Base-by-base conservation (phyloP, 2,797 vertebrate genomes). In the Ambastaia sidthimunki region DNA sequence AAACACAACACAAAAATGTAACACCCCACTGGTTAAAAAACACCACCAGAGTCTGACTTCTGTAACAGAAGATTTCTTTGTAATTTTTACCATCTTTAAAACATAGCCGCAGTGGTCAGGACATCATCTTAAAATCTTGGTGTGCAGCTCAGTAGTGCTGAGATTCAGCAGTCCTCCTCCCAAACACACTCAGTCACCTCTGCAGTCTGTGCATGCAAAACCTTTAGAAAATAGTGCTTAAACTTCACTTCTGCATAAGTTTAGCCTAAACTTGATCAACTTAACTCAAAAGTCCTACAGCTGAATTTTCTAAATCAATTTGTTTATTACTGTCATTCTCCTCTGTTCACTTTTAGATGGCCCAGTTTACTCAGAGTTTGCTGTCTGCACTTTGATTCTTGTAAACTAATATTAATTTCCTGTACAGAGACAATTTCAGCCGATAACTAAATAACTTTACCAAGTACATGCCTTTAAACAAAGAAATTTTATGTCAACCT, bases 351-450 rank as follows among this genome's bases (percentile, higher is more conserved):
- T 41, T 54, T 54, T 19, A 71, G 68, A 65, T 54, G 57, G 47
- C 10, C 57, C 77, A 62, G 19, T 78, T 78, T 78, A 55, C 67
- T 71, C 25, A 25, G 2, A 48, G 2, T 23, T 48, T 23, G 50
- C 4, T 41, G 47, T 16, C 41, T 9, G 47, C 28, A 63, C 47
- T 25, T 21, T 31, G 48, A 57, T 67, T 73, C 76, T 80, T 65
- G 34, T 72, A 74, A 76, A 11, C 71, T 70, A 68, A 78, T 72
- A 59, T 57, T 74, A 68, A 79, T 72, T 85, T 85, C 79, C 76
- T 85, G 71, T 70, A 86, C 81, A 21, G 55, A 57, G 21, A 55
- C 11, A 47, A 54, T 21, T 71, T 63, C 18, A 9, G 52, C 16
- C 6, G 18, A n/a, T 25, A n/a, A 37, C 34, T 0, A 7, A 31